These are phyloP conservation scores for Apeltes quadracus DNA, from an alignment of 2,113 vertebrate genomes.

Conservation along the genomic window DNA sequence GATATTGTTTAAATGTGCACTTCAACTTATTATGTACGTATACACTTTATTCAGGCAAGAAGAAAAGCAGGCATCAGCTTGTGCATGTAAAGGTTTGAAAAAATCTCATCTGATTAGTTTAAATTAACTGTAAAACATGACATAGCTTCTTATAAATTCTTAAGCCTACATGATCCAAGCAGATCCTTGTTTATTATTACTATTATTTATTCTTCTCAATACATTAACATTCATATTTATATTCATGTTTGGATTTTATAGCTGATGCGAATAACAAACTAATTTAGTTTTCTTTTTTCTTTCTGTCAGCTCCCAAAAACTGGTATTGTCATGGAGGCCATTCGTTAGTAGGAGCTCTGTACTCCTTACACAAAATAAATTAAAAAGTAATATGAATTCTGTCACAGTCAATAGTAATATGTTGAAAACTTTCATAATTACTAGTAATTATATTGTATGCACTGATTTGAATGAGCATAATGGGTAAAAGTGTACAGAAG, in stretches of 20 bases:
- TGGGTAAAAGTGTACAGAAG: not conserved
- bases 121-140: not conserved
- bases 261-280: slow-evolving; percentile 6
- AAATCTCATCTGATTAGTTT: not conserved
- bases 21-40: too few species aligned
- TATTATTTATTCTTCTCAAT: slow-evolving; percentile 17
- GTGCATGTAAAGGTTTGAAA: not conserved
- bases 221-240: slow-evolving; percentile 7
- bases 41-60: not conserved
- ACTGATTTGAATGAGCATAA: not conserved
- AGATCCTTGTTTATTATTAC: slow-evolving; percentile 14
- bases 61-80: not conserved
- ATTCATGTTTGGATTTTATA: slow-evolving; percentile 16
- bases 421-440: not conserved
- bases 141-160: slow-evolving; percentile 9
- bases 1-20: not conserved
- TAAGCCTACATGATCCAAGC: slow-evolving; percentile 12
- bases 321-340: not conserved
- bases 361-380: not conserved
- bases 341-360: slow-evolving; percentile 2
- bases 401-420: not conserved
- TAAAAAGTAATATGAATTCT: not conserved
- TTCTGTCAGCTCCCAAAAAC: not conserved
- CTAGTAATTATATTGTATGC: not conserved
- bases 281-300: slow-evolving; percentile 5